phyloP scores from a whole-genome alignment of 2,113 vertebrate genomes.

The Talpa occidentalis region DNA sequence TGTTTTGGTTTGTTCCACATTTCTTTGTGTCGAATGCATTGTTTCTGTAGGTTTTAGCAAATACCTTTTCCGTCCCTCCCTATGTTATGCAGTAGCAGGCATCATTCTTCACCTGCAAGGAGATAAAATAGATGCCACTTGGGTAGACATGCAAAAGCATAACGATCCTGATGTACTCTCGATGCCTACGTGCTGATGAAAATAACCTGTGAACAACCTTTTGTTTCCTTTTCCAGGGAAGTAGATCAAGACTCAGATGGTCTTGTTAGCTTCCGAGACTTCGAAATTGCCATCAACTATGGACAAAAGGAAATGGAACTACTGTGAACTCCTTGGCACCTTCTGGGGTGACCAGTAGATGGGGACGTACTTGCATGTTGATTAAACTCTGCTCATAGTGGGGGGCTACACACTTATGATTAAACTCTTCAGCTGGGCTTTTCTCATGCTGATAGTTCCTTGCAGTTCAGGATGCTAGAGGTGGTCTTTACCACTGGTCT shows the following conservation, averaged over 20 bases:
- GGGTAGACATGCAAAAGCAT: not conserved
- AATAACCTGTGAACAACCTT: not conserved
- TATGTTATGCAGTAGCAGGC: not conserved
- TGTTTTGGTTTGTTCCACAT: not conserved
- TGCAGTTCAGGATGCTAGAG: not conserved
- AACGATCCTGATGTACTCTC: not conserved
- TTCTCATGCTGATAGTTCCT: not conserved
- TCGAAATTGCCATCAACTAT: constrained; percentile 85
- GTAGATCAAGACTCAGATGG: constrained; percentile 89
- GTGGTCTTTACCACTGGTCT: no score
- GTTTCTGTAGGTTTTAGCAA: constrained; percentile 27
- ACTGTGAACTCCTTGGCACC: constrained; percentile 52
- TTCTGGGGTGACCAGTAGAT: constrained; percentile 1
- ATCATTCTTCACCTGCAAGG: not conserved
- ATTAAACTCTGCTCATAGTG: not conserved
- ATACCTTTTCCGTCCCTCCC: not conserved
- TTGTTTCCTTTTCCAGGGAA: constrained; percentile 83
- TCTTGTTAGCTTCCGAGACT: constrained; percentile 89
- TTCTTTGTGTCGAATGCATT: not conserved
- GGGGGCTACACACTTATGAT: not conserved
- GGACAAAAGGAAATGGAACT: constrained; percentile 80
- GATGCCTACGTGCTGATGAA: not conserved
- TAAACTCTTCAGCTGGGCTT: not conserved
- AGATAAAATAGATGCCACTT: not conserved
- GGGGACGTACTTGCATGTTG: not conserved